These are phyloP conservation scores for Todus mexicanus DNA, from an alignment of 2,797 vertebrate genomes.

Conservation along the genomic window DNA sequence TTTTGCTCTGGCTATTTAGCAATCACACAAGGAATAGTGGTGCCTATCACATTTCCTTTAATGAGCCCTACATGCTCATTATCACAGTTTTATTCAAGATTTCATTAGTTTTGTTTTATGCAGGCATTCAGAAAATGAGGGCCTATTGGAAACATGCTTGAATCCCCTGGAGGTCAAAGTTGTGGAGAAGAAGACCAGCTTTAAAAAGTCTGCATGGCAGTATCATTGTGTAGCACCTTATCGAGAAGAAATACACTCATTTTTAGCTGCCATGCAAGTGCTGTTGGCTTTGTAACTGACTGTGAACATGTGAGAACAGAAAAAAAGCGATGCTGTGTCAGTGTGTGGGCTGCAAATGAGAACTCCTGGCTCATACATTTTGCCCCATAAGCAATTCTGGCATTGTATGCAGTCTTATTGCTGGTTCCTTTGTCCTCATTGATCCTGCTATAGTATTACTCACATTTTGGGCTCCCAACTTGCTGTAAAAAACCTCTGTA, in stretches of 20 bases:
- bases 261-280: slow-evolving; percentile 15
- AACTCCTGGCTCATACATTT: slow-evolving; percentile 57
- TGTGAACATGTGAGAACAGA: slow-evolving; percentile 49
- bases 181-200: background rate
- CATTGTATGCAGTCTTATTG: slow-evolving; percentile 60
- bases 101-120: background rate
- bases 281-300: slow-evolving; percentile 40
- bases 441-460: slow-evolving; percentile 51
- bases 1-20: background rate
- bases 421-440: slow-evolving; percentile 56
- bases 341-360: slow-evolving; percentile 59
- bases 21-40: background rate
- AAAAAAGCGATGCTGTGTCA: slow-evolving; percentile 61
- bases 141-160: background rate
- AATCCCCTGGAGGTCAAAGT: background rate
- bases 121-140: background rate
- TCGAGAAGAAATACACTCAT: background rate
- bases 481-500: background rate
- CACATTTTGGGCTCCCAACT: slow-evolving; percentile 30
- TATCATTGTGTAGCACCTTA: background rate
- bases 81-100: background rate
- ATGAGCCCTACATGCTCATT: background rate
- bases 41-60: background rate
- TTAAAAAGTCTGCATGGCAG: background rate
- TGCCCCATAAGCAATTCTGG: slow-evolving; percentile 64